Evolutionary conservation across 2,888 invertebrate genomes (phyloP), one percentile per base, ranked within the genome.

Genomic region (Lasioglossum figueresi): DNA sequence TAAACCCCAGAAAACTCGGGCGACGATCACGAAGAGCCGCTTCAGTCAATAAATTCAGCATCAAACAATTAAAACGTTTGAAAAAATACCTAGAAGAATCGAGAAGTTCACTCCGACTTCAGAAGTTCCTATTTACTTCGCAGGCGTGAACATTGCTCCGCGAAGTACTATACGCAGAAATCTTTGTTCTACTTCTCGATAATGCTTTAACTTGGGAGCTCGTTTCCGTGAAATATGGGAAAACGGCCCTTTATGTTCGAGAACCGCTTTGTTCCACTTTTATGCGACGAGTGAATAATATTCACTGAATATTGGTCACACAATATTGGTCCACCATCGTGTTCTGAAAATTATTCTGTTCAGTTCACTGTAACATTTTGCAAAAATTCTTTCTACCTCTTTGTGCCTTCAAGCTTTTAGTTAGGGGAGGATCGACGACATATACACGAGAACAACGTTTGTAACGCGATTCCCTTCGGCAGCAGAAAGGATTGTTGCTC

Each of bases 401-500:
- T 59, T 14, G 4, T 12, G 27, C 27, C 8, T 6, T 31, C 19
- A 8, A 19, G 34, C 19, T 34, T 66, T 34, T 66, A 19, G 27
- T 59, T 19, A 8, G 19, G 34, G 19, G 66, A 56, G 40, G 1
- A 12, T 74, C n/a, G 14, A n/a, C 14, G 3, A 34, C 14, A 34
- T 27, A n/a, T n/a, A n/a, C n/a, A n/a, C n/a, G 14, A 12, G 16
- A 43, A 48, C 66, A 16, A n/a, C 37, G 31, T 27, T 16, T 4
- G 37, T 27, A 63, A 73, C 14, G 45, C 34, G 48, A 70, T 34
- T 66, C 34, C 59, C 19, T 31, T 14, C 56, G 45, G 48, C 23
- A 27, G 34, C 48, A 10, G 52, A 80, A 80, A 31, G 68, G 68
- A 82, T 80, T 70, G 59, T 80, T 80, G 70, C 71, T 37, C 80